phyloP scores from a whole-genome alignment of 30 jellyfish, hydroid and myxozoan species.

The Aurelia aurita complex sp. Pacific region DNA sequence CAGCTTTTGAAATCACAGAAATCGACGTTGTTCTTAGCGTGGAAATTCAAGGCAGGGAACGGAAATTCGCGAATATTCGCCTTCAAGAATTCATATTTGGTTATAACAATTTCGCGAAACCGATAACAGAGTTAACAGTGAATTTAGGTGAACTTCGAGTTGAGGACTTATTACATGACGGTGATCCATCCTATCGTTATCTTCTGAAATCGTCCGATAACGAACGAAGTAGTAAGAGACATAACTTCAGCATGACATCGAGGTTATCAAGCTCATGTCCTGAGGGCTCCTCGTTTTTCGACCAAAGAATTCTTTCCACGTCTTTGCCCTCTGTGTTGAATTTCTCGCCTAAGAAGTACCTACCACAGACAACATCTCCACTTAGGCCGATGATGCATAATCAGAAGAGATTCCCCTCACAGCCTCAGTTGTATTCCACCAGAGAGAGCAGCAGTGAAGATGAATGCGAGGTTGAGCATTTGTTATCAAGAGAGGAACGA shows the following conservation, averaged over 20 bases:
- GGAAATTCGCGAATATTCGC: conserved; percentile 73
- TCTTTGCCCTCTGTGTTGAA: conserved; percentile 69
- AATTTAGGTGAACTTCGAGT: conserved; percentile 73
- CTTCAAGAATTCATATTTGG: conserved; percentile 68
- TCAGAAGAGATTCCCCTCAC: conserved; percentile 69
- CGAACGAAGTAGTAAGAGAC: conserved; percentile 1
- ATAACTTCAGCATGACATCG: conserved; percentile 29
- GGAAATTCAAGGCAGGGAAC: conserved; percentile 73
- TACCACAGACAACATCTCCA: conserved; percentile 29
- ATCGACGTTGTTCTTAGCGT: conserved; percentile 78
- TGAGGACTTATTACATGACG: conserved; percentile 84
- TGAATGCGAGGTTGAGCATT: conserved; percentile 35
- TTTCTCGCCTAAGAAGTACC: conserved; percentile 43
- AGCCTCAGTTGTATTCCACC: conserved; percentile 40
- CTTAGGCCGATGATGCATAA: conserved; percentile 71
- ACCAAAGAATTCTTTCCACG: conserved; percentile 38
- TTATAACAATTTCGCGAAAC: conserved; percentile 54
- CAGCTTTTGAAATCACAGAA: conserved; percentile 60
- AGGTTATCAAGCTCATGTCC: conserved; percentile 83
- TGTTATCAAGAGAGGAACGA: neutral
- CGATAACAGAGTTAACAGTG: conserved; percentile 48
- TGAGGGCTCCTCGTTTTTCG: conserved; percentile 43
- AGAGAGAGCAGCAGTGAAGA: conserved; percentile 23
- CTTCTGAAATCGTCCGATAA: conserved; percentile 71
- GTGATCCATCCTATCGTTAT: conserved; percentile 69